These are phyloP conservation scores for Myotis daubentonii DNA, from an alignment of 2,797 vertebrate species.

Conservation along the genomic window DNA sequence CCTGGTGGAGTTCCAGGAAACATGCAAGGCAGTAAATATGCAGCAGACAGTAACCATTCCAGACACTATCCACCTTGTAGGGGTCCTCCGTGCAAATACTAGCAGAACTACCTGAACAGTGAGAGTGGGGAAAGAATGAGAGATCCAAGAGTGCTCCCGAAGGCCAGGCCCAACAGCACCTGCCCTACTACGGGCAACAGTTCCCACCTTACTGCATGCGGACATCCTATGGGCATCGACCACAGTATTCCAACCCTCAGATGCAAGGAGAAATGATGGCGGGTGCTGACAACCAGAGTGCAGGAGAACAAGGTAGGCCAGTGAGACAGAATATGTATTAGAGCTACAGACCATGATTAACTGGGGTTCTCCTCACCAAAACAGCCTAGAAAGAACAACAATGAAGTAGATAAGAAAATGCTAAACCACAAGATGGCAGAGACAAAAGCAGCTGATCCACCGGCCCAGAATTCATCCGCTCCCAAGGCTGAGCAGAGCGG, in stretches of 20 bases:
- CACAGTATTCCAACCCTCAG: background rate
- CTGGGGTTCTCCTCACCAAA: background rate
- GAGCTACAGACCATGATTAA: background rate
- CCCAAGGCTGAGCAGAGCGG: background rate
- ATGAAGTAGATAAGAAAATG: background rate
- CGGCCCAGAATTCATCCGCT: background rate
- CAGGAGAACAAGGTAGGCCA: background rate
- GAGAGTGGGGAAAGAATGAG: background rate
- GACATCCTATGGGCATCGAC: background rate
- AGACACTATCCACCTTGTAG: background rate
- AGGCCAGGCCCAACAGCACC: background rate
- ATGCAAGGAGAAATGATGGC: background rate
- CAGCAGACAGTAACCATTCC: background rate
- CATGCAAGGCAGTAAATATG: background rate
- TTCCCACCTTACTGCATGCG: background rate
- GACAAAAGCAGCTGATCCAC: background rate
- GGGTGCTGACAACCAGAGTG: background rate
- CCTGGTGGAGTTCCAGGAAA: background rate
- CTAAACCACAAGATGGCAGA: background rate
- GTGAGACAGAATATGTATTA: background rate
- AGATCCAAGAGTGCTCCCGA: background rate
- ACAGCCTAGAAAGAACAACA: background rate
- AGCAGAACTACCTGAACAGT: background rate
- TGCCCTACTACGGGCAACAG: background rate
- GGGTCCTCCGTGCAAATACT: background rate